Evolutionary conservation across 2,888 invertebrate genomes (phyloP), one percentile per base, ranked within the genome.

Genomic region (Drosophila fulvimacula): DNA sequence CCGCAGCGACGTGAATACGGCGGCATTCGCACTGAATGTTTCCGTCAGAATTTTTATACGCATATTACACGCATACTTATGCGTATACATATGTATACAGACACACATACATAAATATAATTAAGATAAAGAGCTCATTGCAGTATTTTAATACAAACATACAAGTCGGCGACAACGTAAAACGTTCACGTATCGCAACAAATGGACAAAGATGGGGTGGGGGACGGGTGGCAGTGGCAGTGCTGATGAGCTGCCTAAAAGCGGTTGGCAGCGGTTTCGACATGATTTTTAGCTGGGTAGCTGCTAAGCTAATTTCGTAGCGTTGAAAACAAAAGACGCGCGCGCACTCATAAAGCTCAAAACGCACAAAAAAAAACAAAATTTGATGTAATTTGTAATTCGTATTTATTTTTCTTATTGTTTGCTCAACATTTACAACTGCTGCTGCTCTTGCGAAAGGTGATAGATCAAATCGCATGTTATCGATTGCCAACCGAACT

Each of bases 61-160:
- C 68, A 66, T 66, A 61, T 56, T 65, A 41, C 55, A 59, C 58
- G 56, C 42, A 60, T 21, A 59, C 41, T 34, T 36, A 30, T n/a
- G 24, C 17, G 34, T 21, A 38, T 27, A 24, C 39, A 27, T 38
- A 52, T 13, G 36, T 17, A 21, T 19, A 11, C 2, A 63, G 44
- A 41, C 5, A 21, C 21, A 46, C 13, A 61, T 30, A n/a, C 24
- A 56, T 17, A 63, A 65, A 73, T n/a, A 36, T 52, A 38, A 34
- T 69, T 71, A 77, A 72, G 86, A 82, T 82, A 82, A 82, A 74
- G 55, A 57, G 60, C 66, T 66, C 81, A 79, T 81, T 82, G 82
- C 82, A 82, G 82, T 82, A 83, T 87, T 83, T 87, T 82, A 68
- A 71, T 78, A 82, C 78, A 82, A 87, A 83, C 69, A 57, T 46